Evolutionary conservation across 2,888 invertebrate genomes (phyloP), one percentile per base, ranked within the genome.

Genomic region (Orchesella flavescens): DNA sequence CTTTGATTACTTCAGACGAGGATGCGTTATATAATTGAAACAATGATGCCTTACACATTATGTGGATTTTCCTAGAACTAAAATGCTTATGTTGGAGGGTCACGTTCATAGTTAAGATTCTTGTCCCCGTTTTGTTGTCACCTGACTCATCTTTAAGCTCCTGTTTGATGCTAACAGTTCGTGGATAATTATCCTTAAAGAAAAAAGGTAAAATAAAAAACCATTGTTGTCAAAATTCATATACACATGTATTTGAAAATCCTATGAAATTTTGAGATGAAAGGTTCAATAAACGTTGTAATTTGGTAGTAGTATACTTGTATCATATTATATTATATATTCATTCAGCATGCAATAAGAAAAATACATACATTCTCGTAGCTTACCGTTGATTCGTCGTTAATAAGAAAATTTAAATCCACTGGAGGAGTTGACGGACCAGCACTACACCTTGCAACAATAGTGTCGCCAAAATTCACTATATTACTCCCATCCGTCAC

Each of bases 401-500:
- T 88, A 83, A 88, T 85, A 68, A 59, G 83, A 80, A 86, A 87
- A 46, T 84, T 84, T 17, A 88, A 21, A 53, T 86, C 86, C 74
- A 86, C 84, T 21, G 85, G 79, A 12, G 88, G 88, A n/a, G 74
- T 85, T 4, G 88, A 84, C 24, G 86, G 83, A 49, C 83, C 83
- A 21, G 86, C 78, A 21, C 65, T 72, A 77, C 88, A 88, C 65
- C 53, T 83, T 24, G 86, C 83, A 23, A 65, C 77, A 21, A 88
- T 44, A 10, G 71, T 76, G 24, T 85, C 78, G 2, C 61, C 76
- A 57, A 80, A 17, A 13, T 76, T 75, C 0, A 84, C 75, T 12
- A 59, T 34, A 19, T 66, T 68, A 19, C 53, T 24, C 34, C 7
- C 34, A 7, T 34, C 34, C n/a, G 68, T 9, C 19, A 21, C 59